Conservation (phyloP, 2,888 invertebrate species). For the Calliopum simillimum region DNA sequence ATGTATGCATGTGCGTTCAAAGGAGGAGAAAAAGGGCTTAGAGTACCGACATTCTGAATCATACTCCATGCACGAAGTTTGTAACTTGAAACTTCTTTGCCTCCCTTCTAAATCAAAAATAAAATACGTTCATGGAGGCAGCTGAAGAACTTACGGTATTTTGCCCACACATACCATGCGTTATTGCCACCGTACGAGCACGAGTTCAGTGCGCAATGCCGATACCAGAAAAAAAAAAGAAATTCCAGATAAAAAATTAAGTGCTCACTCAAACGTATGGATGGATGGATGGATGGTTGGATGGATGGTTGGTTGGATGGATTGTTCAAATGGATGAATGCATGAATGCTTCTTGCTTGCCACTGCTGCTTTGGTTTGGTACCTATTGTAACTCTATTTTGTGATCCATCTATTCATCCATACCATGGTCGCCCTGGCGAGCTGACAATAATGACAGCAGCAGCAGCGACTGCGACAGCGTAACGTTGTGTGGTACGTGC, state of each 20-base stretch:
- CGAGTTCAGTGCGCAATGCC: background rate
- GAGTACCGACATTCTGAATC: no score
- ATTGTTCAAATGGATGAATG: background rate
- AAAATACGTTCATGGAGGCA: no score
- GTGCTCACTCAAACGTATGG: slow-evolving; percentile 20
- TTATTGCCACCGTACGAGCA: background rate
- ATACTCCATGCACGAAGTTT: no score
- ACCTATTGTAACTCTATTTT: slow-evolving; percentile 15
- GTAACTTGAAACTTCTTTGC: no score
- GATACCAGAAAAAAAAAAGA: background rate
- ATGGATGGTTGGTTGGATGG: slow-evolving; percentile 1
- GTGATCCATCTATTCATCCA: slow-evolving; percentile 17
- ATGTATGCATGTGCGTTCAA: no score
- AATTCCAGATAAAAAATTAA: slow-evolving; percentile 16
- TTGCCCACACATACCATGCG: slow-evolving; percentile 16
- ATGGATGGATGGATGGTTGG: background rate
- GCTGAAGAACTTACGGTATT: slow-evolving; percentile 14
- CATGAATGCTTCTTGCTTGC: background rate
- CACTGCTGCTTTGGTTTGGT: slow-evolving; percentile 1
- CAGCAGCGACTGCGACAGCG: slow-evolving; percentile 18
- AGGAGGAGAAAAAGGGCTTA: no score
- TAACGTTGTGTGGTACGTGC: slow-evolving; percentile 37
- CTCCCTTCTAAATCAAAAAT: no score
- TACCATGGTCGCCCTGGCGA: slow-evolving; percentile 1
- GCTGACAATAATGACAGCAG: slow-evolving; percentile 31